A percentile compares a stretch with the other conserved stretches of the same genome.
Conservation (phyloP, 2,113 vertebrate genomes). For the Herpailurus yagouaroundi region DNA sequence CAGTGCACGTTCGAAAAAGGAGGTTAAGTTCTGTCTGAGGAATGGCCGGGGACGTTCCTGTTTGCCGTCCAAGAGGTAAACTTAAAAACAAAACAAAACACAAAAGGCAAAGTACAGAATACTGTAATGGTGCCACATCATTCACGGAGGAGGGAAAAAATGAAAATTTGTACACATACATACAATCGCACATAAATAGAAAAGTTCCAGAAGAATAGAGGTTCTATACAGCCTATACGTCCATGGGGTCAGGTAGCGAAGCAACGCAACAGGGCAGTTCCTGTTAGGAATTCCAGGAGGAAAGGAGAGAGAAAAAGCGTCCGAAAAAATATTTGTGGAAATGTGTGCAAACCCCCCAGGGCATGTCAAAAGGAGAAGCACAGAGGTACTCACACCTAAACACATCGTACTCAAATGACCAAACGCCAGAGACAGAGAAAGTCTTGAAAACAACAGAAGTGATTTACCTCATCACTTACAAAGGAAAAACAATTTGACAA, state of each 20-base stretch:
- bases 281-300: neutral
- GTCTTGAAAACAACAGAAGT: neutral
- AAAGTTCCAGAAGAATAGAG: neutral
- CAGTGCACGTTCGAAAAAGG: neutral
- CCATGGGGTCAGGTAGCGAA: neutral
- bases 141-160: neutral
- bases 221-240: fast-evolving
- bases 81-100: neutral
- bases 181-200: neutral
- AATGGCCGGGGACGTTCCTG: neutral
- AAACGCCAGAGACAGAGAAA: neutral
- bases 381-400: neutral
- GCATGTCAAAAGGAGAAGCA: neutral
- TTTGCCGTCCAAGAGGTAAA: neutral
- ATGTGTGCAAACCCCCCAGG: neutral
- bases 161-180: neutral
- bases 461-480: neutral
- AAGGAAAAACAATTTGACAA: neutral
- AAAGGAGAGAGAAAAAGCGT: neutral
- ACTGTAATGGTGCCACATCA: neutral
- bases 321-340: neutral
- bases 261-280: neutral
- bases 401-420: neutral
- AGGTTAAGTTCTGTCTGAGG: neutral
- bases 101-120: neutral